Base-by-base conservation (phyloP, 2,113 vertebrate genomes). In the Hyaena hyaena region DNA sequence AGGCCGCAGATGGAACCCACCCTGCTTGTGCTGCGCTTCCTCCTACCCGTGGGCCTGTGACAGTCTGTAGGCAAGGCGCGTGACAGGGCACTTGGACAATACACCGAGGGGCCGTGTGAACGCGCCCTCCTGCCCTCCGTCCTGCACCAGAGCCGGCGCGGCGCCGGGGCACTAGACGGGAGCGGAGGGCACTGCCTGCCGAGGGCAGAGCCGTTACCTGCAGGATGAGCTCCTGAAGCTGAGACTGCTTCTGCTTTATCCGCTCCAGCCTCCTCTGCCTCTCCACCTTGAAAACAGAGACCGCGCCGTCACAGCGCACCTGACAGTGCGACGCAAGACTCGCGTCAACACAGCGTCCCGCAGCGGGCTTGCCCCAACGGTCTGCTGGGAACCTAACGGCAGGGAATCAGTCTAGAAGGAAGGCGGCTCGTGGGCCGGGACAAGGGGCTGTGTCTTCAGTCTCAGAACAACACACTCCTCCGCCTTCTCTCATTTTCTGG, bases 211-310 rank as follows among this genome's bases (percentile, higher is more conserved):
- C 43, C 28, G 17, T 11, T 98, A 99, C 99, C 99, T 99, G 99
- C 98, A 99, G 99, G 98, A 99, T 99, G 94, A 99, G 99, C 98
- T 99, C 99, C 98, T 99, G 99, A 92, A 99, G 99, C 82, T 99
- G 99, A 26, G 99, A 99, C 97, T 99, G 99, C 98, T 99, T 99
- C 98, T 99, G 99, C 90, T 99, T 99, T 99, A 99, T 99, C 98
- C 99, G 99, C 98, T 99, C 99, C 97, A 99, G 99, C 93, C 99
- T 99, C 97, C 99, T 99, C 98, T 99, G 99, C 98, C 99, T 99
- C 98, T 99, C 99, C 98, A 99, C 99, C 99, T 99, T 88, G 82
- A 98, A 61, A 96, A 7, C 43, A 71, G 45, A 48, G 48, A 50
- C 10, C 4, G 26, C 7, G 1, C 50, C 19, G 10, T 79, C 17